Percentiles rank a stretch among this genome's conserved stretches.
These are phyloP conservation scores for Lepidotrigona ventralis DNA, from an alignment of 1,140 invertebrate genomes.

Conservation along the genomic window DNA sequence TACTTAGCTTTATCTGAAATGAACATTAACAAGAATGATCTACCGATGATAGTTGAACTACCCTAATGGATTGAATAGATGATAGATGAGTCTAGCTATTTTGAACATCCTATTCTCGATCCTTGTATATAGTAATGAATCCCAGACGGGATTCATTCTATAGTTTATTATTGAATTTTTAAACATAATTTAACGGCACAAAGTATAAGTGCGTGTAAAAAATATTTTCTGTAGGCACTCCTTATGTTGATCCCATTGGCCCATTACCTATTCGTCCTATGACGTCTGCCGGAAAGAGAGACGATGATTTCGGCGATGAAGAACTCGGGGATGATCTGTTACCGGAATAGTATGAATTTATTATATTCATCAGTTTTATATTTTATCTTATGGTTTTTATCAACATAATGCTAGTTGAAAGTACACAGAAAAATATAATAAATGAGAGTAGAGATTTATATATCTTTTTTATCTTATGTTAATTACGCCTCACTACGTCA, in stretches of 20 bases:
- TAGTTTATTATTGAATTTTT: conserved; percentile 7
- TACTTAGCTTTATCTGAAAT: conserved; percentile 43
- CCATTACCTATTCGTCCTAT: conserved; percentile 87
- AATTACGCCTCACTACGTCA: not conserved
- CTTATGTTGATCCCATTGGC: conserved; percentile 88
- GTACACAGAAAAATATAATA: not conserved
- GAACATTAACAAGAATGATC: conserved; percentile 71
- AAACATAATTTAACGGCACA: not conserved
- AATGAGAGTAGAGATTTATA: not conserved
- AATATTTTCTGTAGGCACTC: conserved; percentile 80
- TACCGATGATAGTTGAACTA: conserved; percentile 62
- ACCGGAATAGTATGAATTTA: conserved; percentile 82
- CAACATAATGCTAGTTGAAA: not conserved
- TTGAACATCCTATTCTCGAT: conserved; percentile 66
- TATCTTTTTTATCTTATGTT: not conserved
- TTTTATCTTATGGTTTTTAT: not conserved
- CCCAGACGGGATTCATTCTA: not conserved
- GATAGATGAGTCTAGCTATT: conserved; percentile 71
- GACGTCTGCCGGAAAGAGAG: conserved; percentile 85
- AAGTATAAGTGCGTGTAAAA: conserved; percentile 51
- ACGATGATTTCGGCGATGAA: conserved; percentile 91
- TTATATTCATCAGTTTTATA: conserved; percentile 10
- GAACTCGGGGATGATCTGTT: conserved; percentile 90
- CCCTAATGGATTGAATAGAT: conserved; percentile 77
- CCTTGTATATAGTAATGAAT: conserved; percentile 18